Conservation (phyloP, 2,888 invertebrate species). For the Panzeria rudis region DNA sequence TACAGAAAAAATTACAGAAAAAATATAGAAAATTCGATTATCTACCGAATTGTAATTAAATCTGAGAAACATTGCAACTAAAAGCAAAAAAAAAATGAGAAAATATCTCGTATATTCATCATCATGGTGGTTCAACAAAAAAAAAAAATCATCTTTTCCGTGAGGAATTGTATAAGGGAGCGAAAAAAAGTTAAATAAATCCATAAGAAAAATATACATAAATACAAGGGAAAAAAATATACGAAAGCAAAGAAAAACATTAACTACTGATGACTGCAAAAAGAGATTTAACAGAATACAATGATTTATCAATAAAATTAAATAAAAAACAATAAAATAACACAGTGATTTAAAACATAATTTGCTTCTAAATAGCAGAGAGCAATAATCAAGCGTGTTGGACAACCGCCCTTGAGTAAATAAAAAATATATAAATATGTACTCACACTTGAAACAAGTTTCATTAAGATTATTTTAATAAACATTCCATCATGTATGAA, state of each 20-base stretch:
- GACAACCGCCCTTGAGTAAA: too few species aligned
- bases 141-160: constrained; percentile 33
- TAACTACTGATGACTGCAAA: constrained; percentile 36
- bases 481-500: too few species aligned
- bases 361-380: too few species aligned
- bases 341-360: too few species aligned
- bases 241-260: constrained; percentile 20
- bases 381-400: too few species aligned
- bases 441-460: too few species aligned
- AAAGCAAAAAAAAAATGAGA: constrained; percentile 49
- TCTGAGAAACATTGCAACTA: constrained; percentile 74
- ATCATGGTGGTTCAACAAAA: constrained; percentile 28
- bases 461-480: too few species aligned
- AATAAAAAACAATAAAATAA: too few species aligned
- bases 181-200: constrained; percentile 51
- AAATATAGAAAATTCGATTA: constrained; percentile 79
- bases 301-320: background rate
- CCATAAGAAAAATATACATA: constrained; percentile 44
- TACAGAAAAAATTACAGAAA: constrained; percentile 30
- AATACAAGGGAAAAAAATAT: background rate
- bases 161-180: constrained; percentile 36
- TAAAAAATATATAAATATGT: too few species aligned
- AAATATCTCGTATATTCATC: constrained; percentile 48
- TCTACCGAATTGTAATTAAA: constrained; percentile 82
- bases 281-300: constrained; percentile 22